phyloP scores from a whole-genome alignment of 2,113 vertebrate species.

The Sinocyclocheilus maitianheensis region DNA sequence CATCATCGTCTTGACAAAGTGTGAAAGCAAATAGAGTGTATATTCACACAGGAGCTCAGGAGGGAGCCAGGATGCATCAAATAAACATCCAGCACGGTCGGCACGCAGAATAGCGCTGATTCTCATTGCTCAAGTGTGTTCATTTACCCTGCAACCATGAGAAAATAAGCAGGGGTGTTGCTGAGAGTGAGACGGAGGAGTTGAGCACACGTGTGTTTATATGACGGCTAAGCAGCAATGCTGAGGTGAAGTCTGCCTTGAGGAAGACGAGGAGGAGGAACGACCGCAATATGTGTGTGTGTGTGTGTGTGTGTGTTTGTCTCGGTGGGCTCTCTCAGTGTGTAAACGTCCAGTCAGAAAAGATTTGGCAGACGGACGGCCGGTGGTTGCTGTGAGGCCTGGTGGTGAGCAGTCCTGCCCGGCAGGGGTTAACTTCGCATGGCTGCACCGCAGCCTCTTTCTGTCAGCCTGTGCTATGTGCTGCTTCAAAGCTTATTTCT shows the following conservation, averaged over 20 bases:
- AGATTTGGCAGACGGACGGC: constrained; percentile 55
- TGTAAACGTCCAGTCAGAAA: constrained; percentile 60
- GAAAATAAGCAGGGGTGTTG: constrained; percentile 41
- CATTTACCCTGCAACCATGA: constrained; percentile 47
- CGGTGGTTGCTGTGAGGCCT: constrained; percentile 37
- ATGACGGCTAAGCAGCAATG: background rate
- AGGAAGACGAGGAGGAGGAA: constrained; percentile 27
- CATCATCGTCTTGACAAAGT: constrained; percentile 41
- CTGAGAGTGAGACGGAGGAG: constrained; percentile 14
- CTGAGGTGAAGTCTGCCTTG: constrained; percentile 52
- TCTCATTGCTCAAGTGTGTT: constrained; percentile 41
- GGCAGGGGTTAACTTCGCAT: constrained; percentile 80
- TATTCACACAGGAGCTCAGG: constrained; percentile 31
- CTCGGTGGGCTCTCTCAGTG: constrained; percentile 42
- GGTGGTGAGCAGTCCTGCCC: constrained; percentile 69
- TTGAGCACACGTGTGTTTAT: constrained; percentile 1
- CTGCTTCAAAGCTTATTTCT: constrained; percentile 82
- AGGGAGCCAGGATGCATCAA: constrained; percentile 31
- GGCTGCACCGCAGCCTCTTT: constrained; percentile 81
- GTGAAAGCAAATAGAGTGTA: constrained; percentile 42
- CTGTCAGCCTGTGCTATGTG: constrained; percentile 76
- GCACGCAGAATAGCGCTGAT: constrained; percentile 27
- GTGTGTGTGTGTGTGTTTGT: background rate
- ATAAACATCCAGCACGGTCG: constrained; percentile 15
- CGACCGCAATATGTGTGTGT: background rate